Evolutionary conservation across 2,113 vertebrate genomes (phyloP), one percentile per base, ranked within the genome.

Genomic region (Psittacara wagleri): DNA sequence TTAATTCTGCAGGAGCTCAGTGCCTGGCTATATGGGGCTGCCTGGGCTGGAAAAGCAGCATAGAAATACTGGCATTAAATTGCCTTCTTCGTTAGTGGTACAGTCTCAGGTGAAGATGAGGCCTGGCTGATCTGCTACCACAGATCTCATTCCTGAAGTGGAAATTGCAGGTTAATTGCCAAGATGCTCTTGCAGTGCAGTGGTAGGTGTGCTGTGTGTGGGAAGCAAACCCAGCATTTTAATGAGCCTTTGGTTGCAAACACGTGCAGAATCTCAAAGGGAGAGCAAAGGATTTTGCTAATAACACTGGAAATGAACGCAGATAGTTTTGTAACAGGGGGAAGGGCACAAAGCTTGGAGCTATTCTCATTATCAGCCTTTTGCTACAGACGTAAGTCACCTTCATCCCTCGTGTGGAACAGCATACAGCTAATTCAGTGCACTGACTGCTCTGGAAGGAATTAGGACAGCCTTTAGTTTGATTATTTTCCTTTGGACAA

Each of bases 261-360:
- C 17, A 17, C 0, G 2, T 51, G 23, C 73, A 28, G 49, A 31
- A 37, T n/a, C 24, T 75, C 55, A 59, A 51, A 78, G 57, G 48
- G 43, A 76, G 61, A 83, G 83, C 29, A 16, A 28, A 69, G 62
- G 35, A 20, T 82, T 87, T 83, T 89, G 66, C 49, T 82, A 35
- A 73, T 57, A 68, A 61, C 16, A 11, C 88, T 59, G 25, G 14
- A 20, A 52, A 6, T 17, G 39, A 54, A 9, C 57, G 37, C 39
- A 19, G 0, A 1, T 31, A 29, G 33, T 52, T 86, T 13, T 73
- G 41, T 64, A 37, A 24, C 8, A 1, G 1, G 3, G 17, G 4
- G 24, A 68, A 72, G 64, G 33, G 27, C 69, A 25, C 72, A 28
- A 41, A 74, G 82, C 54, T 43, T 44, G 23, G 55, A 87, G 80